Evolutionary conservation across 2,888 invertebrate genomes (phyloP), one percentile per base, ranked within the genome.

Genomic region (Diogma glabrata): DNA sequence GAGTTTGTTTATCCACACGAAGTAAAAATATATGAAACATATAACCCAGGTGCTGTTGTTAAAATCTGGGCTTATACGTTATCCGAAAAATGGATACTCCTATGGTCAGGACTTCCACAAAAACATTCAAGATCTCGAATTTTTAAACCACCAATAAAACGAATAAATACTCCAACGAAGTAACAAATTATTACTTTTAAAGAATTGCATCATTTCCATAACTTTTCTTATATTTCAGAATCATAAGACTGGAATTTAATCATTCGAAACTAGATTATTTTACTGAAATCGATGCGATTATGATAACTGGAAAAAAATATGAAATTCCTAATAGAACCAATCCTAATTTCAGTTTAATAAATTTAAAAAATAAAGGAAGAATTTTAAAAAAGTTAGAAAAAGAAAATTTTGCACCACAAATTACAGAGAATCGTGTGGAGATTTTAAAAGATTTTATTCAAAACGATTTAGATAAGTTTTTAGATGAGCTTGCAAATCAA

Each of bases 271-370:
- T 90, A 49, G 81, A 85, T 38, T 92, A 93, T 66, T 92, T 92
- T 64, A 87, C 89, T 12, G 87, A 90, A 63, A 70, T 94, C 49
- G 93, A 94, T 72, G 90, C 88, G 14, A 81, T 94, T 2, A 69
- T 86, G 55, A 70, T 93, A 28, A 80, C 81, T 57, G 93, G 93
- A 0, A 78, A 72, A 49, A 69, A 67, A 26, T 64, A 64, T 5
- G 64, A 63, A 40, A 43, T 30, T 40, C 36, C 14, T 28, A 47
- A 5, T 24, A 16, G 4, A 9, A n/a, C n/a, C n/a, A n/a, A n/a
- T n/a, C n/a, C n/a, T n/a, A n/a, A n/a, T n/a, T n/a, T n/a, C n/a
- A 6, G n/a, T 47, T 47, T 10, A 6, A 12, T 14, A 26, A 26
- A 47, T 26, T 4, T 4, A 4, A 3, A 16, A 45, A 58, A 56